Evolutionary conservation across 2,797 vertebrate genomes (phyloP), one percentile per base, ranked within the genome.

Genomic region (Loris lydekkerianus): DNA sequence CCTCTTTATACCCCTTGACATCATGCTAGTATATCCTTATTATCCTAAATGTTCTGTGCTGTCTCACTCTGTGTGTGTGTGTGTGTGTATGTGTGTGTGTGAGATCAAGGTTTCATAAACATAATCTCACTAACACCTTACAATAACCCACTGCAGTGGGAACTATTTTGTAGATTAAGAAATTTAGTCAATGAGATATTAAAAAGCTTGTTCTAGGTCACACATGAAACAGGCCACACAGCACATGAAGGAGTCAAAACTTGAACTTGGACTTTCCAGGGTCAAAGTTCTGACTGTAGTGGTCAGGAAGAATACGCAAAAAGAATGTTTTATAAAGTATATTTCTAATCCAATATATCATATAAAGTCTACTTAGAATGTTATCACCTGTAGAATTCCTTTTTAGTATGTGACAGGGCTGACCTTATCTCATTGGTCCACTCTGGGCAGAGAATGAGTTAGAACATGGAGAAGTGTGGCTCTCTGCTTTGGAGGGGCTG

Each of bases 311-410:
- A 69, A 85, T 20, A 86, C 23, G 67, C 9, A 65, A 13, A 63
- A 61, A 83, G 31, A 67, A 89, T 67, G 5, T 31, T 83, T 61
- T 29, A 34, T 63, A 61, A 92, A 46, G 7, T 80, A 13, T 2
- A 46, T 25, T 73, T 89, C 37, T 34, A 70, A 60, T 23, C 6
- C 49, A 58, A 34, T 34, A 70, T 65, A 17, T 23, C 86, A 49
- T 10, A 34, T 34, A 31, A 69, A 84, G 5, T 40, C 23, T 60
- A 56, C 49, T 60, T 69, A 58, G 21, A 75, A 40, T 92, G 70
- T 81, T 90, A 63, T 73, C 2, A 61, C 58, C 78, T 86, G 7
- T 73, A 58, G 61, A 10, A 73, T 86, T 95, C 92, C 63, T 73
- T 67, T 83, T 83, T 27, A 61, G 61, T 72, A 27, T n/a, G 34